A percentile compares a stretch with the other conserved stretches of the same genome.
phyloP scores from a whole-genome alignment of 2,113 vertebrate species.

The Microcebus tavaratra region DNA sequence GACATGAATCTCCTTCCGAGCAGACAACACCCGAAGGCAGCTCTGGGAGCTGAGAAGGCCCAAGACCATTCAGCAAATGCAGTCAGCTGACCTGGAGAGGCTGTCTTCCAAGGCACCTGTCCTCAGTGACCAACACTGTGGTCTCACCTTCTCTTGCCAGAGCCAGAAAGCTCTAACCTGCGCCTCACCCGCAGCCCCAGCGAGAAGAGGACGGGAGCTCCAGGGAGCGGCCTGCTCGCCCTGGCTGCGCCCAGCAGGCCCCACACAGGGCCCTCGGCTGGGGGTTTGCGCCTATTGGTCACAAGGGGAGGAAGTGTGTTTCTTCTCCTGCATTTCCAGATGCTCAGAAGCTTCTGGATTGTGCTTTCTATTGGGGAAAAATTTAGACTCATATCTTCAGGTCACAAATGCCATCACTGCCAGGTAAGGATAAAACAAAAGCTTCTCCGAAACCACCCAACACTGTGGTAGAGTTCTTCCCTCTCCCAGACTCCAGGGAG shows the following conservation, averaged over 20 bases:
- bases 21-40: not conserved
- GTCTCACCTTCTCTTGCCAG: not conserved
- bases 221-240: not conserved
- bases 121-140: not conserved
- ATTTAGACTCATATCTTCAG: not conserved
- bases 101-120: accelerated
- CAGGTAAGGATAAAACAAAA: not conserved
- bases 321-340: not conserved
- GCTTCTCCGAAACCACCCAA: not conserved
- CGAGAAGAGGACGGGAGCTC: not conserved
- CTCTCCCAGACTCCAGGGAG: not conserved
- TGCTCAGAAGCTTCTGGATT: not conserved
- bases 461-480: not conserved
- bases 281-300: not conserved
- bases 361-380: not conserved
- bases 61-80: too few relatives aligned
- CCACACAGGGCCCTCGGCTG: not conserved
- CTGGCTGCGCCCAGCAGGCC: not conserved
- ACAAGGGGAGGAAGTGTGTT: not conserved
- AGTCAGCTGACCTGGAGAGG: not conserved
- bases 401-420: not conserved
- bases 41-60: not conserved
- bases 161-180: not conserved
- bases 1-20: not conserved
- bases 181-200: not conserved